Conservation (phyloP, 1,140 invertebrate species). For the Cepaea nemoralis region DNA sequence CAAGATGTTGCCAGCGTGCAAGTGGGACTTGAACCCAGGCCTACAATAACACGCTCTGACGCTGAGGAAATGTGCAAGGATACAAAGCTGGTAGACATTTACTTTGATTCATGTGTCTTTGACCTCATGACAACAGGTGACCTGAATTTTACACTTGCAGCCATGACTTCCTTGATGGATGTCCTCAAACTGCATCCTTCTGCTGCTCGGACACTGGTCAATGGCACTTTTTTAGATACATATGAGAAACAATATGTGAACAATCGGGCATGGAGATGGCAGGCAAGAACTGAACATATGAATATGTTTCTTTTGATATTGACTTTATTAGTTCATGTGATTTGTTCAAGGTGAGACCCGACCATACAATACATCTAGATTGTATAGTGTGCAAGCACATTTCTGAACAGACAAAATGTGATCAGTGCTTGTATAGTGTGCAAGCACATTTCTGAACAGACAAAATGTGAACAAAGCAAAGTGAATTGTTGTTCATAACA, state of each 20-base stretch:
- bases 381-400: neutral
- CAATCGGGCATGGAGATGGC: neutral
- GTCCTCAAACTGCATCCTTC: constrained; percentile 70
- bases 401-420: no score
- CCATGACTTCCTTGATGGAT: constrained; percentile 73
- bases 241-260: constrained; percentile 44
- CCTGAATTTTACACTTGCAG: constrained; percentile 71
- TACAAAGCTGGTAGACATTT: constrained; percentile 74
- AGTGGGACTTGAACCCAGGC: constrained; percentile 8
- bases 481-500: no score
- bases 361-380: neutral
- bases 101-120: constrained; percentile 77
- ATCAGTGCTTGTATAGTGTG: no score
- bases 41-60: constrained; percentile 53
- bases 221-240: constrained; percentile 49
- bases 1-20: constrained; percentile 32
- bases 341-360: neutral
- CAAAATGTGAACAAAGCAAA: no score
- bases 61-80: constrained; percentile 69
- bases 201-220: constrained; percentile 45
- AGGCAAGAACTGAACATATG: neutral
- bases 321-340: neutral
- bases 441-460: no score
- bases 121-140: constrained; percentile 76
- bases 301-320: neutral